A percentile compares a stretch with the other conserved stretches of the same genome.
Evolutionary conservation across 2,888 invertebrate genomes (phyloP).

Genomic region (Clepsis dumicolana): DNA sequence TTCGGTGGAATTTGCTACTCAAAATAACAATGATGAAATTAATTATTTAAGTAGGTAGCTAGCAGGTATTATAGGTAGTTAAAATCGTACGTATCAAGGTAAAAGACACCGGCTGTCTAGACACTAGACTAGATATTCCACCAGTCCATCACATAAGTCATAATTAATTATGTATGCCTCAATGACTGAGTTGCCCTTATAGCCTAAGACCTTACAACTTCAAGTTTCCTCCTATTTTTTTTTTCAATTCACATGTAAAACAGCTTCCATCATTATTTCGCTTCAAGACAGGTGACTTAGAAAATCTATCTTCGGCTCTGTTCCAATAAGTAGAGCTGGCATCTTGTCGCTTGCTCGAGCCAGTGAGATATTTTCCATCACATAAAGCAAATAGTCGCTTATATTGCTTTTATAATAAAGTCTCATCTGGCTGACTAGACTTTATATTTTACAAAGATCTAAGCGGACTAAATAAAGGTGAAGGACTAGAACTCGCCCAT

Average conservation of each 20-base stretch:
- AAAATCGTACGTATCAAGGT: too few relatives aligned
- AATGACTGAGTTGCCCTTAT: too few relatives aligned
- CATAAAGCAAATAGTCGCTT: conserved; percentile 47
- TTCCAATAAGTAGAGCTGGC: conserved; percentile 10
- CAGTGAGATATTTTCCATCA: conserved; percentile 43
- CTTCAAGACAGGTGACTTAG: neutral
- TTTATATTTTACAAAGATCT: neutral
- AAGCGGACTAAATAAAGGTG: neutral
- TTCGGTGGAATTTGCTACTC: too few relatives aligned
- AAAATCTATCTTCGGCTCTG: conserved; percentile 5
- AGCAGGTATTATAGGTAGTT: too few relatives aligned
- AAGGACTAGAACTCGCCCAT: neutral
- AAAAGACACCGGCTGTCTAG: neutral
- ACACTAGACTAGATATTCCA: neutral
- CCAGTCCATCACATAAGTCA: too few relatives aligned
- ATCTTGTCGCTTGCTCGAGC: conserved; percentile 7
- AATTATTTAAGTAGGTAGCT: too few relatives aligned
- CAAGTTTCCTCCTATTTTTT: neutral
- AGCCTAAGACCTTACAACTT: neutral
- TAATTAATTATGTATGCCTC: too few relatives aligned
- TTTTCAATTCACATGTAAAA: neutral
- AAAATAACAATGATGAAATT: too few relatives aligned
- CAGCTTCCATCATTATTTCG: neutral
- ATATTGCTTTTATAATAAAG: conserved; percentile 35
- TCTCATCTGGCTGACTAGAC: conserved; percentile 2